Evolutionary conservation across 2,888 invertebrate genomes (phyloP).

Genomic region (Formica aserva): DNA sequence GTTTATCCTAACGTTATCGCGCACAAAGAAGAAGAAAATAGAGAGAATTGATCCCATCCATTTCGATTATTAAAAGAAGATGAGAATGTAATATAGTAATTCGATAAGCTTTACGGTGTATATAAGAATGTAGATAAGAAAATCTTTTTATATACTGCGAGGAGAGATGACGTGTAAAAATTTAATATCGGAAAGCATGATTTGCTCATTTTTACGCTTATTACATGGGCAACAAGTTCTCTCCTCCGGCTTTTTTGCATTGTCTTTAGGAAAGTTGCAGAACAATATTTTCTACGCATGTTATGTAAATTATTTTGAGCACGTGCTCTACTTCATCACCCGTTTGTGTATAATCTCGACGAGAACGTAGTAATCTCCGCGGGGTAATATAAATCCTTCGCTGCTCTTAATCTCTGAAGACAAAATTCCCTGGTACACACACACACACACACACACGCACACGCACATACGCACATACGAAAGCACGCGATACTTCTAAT

Average conservation of each 20-base stretch:
- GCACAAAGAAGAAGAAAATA: background rate
- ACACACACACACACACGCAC: background rate
- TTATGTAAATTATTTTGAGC: conserved; percentile 56
- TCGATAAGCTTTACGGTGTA: background rate
- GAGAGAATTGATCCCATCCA: background rate
- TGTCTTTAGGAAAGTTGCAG: conserved; percentile 9
- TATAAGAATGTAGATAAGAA: background rate
- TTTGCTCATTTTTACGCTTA: conserved; percentile 25
- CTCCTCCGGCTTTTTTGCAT: background rate
- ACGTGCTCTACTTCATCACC: conserved; percentile 50
- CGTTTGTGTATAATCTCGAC: conserved; percentile 45
- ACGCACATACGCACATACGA: background rate
- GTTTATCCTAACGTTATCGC: background rate
- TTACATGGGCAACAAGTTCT: conserved; percentile 31
- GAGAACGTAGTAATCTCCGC: conserved; percentile 53
- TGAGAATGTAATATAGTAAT: background rate
- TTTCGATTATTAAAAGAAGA: background rate
- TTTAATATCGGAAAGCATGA: conserved; percentile 32
- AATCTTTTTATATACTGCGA: background rate
- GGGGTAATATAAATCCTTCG: conserved; percentile 64
- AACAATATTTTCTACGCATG: conserved; percentile 32
- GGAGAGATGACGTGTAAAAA: background rate
- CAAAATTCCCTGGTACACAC: conserved; percentile 36
- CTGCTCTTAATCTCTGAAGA: conserved; percentile 61
- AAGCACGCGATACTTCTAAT: conserved; percentile 22